A percentile compares a stretch with the other conserved stretches of the same genome.
Conservation (phyloP, 92 coral and sea anemone species). For the Siderastrea radians region DNA sequence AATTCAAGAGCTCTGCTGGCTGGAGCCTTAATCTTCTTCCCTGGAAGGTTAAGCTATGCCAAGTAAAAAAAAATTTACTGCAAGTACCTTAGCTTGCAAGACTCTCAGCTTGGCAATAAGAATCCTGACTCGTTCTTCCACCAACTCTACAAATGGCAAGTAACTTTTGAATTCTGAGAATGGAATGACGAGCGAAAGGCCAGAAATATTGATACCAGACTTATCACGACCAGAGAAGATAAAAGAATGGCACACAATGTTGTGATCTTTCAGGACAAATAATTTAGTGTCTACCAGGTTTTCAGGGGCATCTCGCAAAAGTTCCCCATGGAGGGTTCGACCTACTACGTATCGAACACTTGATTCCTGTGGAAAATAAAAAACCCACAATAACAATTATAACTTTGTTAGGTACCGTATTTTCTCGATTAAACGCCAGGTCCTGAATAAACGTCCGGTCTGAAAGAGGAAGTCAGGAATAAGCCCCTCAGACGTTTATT, state of each 20-base stretch:
- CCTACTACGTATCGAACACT: constrained; percentile 92
- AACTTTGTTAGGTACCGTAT: no score
- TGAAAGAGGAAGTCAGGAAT: no score
- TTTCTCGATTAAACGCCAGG: no score
- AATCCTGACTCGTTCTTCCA: constrained; percentile 87
- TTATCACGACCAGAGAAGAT: constrained; percentile 86
- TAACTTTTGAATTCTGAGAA: constrained; percentile 74
- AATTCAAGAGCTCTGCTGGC: no score
- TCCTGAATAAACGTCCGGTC: no score
- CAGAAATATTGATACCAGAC: constrained; percentile 79
- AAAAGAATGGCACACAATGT: constrained; percentile 87
- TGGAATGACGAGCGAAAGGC: constrained; percentile 80
- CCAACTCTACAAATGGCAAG: constrained; percentile 84
- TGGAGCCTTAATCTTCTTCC: no score
- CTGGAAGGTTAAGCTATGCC: no score
- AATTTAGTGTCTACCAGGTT: constrained; percentile 91
- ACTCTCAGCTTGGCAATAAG: constrained; percentile 91
- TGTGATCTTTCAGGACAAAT: constrained; percentile 87
- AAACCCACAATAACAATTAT: no score
- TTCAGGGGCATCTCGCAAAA: constrained; percentile 91
- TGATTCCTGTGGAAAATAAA: constrained; percentile 44
- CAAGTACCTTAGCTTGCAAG: constrained; percentile 87
- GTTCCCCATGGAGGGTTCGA: constrained; percentile 93
- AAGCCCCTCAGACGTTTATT: no score
- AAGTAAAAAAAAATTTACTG: no score